Percentiles rank a stretch among this genome's conserved stretches.
phyloP scores from a whole-genome alignment of 2,113 vertebrate species.

The Pomatorhinus ruficollis region DNA sequence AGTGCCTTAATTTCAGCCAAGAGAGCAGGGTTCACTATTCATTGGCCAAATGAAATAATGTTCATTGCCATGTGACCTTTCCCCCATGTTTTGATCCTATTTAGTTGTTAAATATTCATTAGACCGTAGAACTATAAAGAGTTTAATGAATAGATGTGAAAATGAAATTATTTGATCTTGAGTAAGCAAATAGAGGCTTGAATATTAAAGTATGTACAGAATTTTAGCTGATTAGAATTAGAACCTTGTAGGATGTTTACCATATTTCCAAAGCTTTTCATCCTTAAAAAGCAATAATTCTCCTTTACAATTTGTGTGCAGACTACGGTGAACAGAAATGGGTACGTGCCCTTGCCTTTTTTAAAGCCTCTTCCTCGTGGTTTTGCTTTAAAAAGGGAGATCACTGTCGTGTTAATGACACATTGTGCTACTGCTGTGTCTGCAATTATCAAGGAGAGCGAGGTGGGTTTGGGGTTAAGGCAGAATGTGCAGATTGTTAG shows the following conservation, averaged over 20 bases:
- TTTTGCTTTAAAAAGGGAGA: slow-evolving; percentile 32
- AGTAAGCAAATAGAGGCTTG: slow-evolving; percentile 61
- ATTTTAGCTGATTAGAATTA: slow-evolving; percentile 57
- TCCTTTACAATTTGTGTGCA: slow-evolving; percentile 40
- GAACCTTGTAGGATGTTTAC: slow-evolving; percentile 59
- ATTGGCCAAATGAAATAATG: slow-evolving; percentile 68
- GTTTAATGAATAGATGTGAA: slow-evolving; percentile 67
- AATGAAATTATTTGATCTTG: slow-evolving; percentile 29
- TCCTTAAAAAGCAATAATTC: slow-evolving; percentile 74
- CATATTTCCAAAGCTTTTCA: slow-evolving; percentile 66
- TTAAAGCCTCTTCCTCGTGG: slow-evolving; percentile 9
- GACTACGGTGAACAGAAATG: slow-evolving; percentile 22
- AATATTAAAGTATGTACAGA: slow-evolving; percentile 52
- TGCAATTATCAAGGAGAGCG: not conserved
- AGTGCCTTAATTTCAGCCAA: slow-evolving; percentile 82
- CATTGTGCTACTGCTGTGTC: not conserved
- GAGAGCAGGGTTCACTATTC: slow-evolving; percentile 75
- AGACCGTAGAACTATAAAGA: slow-evolving; percentile 59
- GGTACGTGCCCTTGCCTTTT: slow-evolving; percentile 31
- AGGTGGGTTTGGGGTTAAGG: not conserved
- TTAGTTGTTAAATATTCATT: slow-evolving; percentile 67
- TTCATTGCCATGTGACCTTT: slow-evolving; percentile 56
- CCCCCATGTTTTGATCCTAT: slow-evolving; percentile 14
- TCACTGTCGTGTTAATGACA: not conserved
- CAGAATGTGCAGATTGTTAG: not conserved